A percentile compares a stretch with the other conserved stretches of the same genome.
These are phyloP conservation scores for Epinephelus awoara DNA, from an alignment of 2,797 vertebrate genomes.

Conservation along the genomic window DNA sequence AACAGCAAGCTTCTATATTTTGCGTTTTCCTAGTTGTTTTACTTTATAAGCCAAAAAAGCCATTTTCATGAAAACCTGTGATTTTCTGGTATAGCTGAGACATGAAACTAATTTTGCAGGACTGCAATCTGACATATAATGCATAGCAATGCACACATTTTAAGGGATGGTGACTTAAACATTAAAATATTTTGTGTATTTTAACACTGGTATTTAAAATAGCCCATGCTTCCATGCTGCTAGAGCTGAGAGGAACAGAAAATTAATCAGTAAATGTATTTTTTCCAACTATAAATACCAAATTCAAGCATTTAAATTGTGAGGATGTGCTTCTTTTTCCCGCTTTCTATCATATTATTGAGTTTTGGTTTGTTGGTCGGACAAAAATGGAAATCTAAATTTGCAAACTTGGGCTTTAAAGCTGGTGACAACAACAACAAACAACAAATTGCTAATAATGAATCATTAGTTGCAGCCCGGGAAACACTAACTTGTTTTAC, in stretches of 20 bases:
- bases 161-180: neutral
- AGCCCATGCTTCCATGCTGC: neutral
- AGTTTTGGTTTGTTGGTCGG: neutral
- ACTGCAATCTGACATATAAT: neutral
- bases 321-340: neutral
- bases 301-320: neutral
- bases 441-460: neutral
- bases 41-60: neutral
- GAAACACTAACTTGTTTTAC: conserved; percentile 6
- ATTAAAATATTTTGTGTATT: neutral
- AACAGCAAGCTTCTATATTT: conserved; percentile 9
- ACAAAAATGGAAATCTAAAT: neutral
- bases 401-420: neutral
- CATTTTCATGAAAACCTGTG: neutral
- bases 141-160: neutral
- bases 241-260: neutral
- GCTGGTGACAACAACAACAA: too few species aligned
- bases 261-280: too few species aligned
- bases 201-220: neutral
- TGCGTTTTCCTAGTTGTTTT: conserved; percentile 22
- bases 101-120: neutral
- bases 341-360: neutral
- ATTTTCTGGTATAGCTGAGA: conserved; percentile 5
- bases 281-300: too few species aligned
- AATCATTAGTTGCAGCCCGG: neutral